Evolutionary conservation across 2,113 vertebrate genomes (phyloP).

Genomic region (Tautogolabrus adspersus): DNA sequence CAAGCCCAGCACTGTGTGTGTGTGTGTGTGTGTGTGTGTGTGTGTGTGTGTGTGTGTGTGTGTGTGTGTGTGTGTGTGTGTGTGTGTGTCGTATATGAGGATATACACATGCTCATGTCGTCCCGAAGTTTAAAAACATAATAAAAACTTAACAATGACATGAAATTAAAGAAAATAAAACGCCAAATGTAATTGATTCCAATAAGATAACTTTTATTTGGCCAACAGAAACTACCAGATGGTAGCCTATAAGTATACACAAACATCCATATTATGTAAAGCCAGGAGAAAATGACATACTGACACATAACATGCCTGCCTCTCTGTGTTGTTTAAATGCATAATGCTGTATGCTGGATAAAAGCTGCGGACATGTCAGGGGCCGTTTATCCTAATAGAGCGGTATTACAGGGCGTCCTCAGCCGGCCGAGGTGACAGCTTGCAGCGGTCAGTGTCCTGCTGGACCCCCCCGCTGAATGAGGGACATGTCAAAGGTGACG

Average conservation of each 20-base stretch:
- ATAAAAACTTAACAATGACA: background rate
- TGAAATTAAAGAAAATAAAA: constrained; percentile 31
- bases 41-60: constrained; percentile 43
- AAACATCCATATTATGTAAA: background rate
- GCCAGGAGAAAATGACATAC: constrained; percentile 28
- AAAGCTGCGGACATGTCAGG: constrained; percentile 51
- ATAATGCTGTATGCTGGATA: constrained; percentile 6
- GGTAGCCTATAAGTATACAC: background rate
- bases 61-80: constrained; percentile 15
- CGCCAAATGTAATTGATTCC: background rate
- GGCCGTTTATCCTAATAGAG: constrained; percentile 73
- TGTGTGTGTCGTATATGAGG: constrained; percentile 44
- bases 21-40: constrained; percentile 34
- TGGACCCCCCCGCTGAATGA: constrained; percentile 82
- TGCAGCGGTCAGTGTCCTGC: constrained; percentile 86
- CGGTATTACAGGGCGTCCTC: constrained; percentile 77
- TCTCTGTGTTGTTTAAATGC: constrained; percentile 1
- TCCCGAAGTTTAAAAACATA: constrained; percentile 12
- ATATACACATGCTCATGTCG: constrained; percentile 27
- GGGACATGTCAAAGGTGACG: constrained; percentile 93
- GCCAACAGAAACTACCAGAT: background rate
- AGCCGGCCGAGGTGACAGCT: constrained; percentile 86
- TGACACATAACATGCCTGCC: constrained; percentile 30
- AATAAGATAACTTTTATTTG: constrained; percentile 36
- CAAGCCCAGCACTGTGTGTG: constrained; percentile 80